Evolutionary conservation across 2,797 vertebrate genomes (phyloP), one percentile per base, ranked within the genome.

Genomic region (Darevskia nairensis): DNA sequence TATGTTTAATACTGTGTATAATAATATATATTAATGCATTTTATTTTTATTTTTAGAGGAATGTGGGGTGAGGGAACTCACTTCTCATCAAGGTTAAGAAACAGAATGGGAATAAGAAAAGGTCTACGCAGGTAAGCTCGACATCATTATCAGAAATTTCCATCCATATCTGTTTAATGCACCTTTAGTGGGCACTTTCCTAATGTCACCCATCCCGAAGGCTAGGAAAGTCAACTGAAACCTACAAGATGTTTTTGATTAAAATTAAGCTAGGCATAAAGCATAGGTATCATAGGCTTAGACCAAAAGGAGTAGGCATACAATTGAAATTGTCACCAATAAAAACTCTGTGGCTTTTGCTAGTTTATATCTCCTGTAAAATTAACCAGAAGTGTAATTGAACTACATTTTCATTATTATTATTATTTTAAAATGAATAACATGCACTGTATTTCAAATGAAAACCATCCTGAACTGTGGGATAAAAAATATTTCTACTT

Each of bases 391-490:
- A 17, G 44, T 29, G 61, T 76, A 84, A 87, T 9, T 23, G n/a
- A 81, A n/a, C 6, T 32, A 83, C 61, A 81, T 71, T 39, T 86
- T 87, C 25, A 80, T 75, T 81, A 41, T 66, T 75, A 21, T 39
- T 35, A n/a, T 50, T 71, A 69, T 66, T 66, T 71, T 59, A 55
- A 25, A 76, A 89, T 50, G 85, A 35, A 83, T 86, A 86, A 71
- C 1, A n/a, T 46, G 41, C 6, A 2, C n/a, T 83, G 68, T 13
- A 81, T 89, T 82, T 72, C 75, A 68, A 91, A 89, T 78, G 41
- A 78, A 89, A 81, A 4, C 41, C 82, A 87, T 91, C 19, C 10
- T 72, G 71, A 84, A 27, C 25, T 85, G 64, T 84, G 75, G 46
- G 39, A 83, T 76, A 87, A 80, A 84, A 44, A 41, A 75, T 23